Evolutionary conservation across 2,113 vertebrate species (phyloP), one percentile per base, ranked within the genome.

Genomic region (Ceyx cyanopectus): DNA sequence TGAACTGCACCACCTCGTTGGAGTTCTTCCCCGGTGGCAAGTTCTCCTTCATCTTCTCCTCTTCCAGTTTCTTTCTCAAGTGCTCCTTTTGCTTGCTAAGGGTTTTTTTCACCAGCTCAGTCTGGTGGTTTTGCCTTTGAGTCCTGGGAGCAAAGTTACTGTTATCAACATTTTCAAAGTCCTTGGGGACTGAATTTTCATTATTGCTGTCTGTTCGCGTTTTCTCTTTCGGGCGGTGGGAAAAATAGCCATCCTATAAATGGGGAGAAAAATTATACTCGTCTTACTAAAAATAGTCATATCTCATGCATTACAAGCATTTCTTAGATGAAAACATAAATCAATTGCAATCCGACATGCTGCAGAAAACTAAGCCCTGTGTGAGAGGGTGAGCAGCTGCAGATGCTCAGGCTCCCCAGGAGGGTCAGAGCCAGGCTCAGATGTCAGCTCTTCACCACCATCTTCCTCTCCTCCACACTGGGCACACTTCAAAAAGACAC

Each of bases 101-200:
- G 14, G 96, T 50, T 75, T 97, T 98, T 94, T 97, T 98, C 14
- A 95, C 95, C 87, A 97, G 43, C 87, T 98, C 98, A 4, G 98
- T 90, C 40, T 98, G 97, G 85, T 97, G 98, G 65, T 98, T 98
- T 94, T 99, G 98, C 45, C 98, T 98, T 85, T 99, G 99, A 29
- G 98, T 98, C 90, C 99, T 98, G 4, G 98, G 98, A 21, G 98
- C 99, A 65, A 99, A 99, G 97, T 99, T 99, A 96, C 99, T 99
- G 93, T 99, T 99, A 97, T 99, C 99, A 76, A 99, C 98, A 41
- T 98, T 99, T 96, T 99, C 99, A 93, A 99, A 99, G 96, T 99
- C 99, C 97, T 99, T 99, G 82, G 99, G 99, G 37, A 99, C 99
- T 0, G 99, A 99, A 93, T 99, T 99, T 95, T 99, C 99, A 3